Evolutionary conservation across 2,888 invertebrate genomes (phyloP).

Genomic region (Choristoneura rosaceana): DNA sequence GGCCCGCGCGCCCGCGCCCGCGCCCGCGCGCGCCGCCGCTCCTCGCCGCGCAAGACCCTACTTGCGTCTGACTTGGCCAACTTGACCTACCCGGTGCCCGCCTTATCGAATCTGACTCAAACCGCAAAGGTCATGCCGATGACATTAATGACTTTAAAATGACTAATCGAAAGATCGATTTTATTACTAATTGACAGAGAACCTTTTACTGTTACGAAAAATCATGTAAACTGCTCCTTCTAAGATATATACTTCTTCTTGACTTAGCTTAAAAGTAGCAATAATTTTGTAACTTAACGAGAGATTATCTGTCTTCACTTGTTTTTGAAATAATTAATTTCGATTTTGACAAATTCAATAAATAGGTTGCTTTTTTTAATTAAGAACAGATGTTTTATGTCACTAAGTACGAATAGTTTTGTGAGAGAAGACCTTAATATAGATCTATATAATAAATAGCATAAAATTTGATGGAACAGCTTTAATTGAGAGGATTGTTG

Average conservation of each 20-base stretch:
- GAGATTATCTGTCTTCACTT: no score
- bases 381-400: no score
- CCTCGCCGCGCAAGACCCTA: background rate
- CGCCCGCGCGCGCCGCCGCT: background rate
- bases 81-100: background rate
- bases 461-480: background rate
- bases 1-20: constrained; percentile 8
- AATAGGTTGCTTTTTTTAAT: no score
- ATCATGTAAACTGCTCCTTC: background rate
- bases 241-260: background rate
- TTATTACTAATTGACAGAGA: background rate
- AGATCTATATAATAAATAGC: no score
- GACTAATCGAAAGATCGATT: background rate
- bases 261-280: background rate
- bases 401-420: no score
- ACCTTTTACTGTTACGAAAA: background rate
- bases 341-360: background rate
- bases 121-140: background rate
- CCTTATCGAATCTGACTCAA: background rate
- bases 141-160: background rate
- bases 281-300: no score
- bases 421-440: no score
- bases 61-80: background rate
- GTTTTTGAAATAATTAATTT: background rate
- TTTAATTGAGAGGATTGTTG: background rate